Evolutionary conservation across 2,113 vertebrate genomes (phyloP).

Genomic region (Sceloporus tristichus): DNA sequence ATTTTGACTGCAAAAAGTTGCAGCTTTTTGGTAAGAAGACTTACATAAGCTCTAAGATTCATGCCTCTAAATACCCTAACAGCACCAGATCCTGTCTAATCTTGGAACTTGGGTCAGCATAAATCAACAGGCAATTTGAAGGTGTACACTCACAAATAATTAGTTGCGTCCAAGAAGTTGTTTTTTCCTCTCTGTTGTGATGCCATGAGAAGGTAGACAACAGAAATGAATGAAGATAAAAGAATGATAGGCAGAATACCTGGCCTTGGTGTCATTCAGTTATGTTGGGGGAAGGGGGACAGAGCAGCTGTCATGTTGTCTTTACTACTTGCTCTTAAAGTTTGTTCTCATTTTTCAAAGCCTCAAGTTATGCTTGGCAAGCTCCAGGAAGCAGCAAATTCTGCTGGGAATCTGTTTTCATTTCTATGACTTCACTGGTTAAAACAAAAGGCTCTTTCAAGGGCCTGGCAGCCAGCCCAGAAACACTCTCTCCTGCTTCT

Average conservation of each 20-base stretch:
- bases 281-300: constrained; percentile 16
- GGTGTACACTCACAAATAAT: neutral
- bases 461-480: constrained; percentile 51
- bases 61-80: too few species aligned
- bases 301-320: constrained; percentile 44
- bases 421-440: constrained; percentile 64
- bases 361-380: constrained; percentile 55
- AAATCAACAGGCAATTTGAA: neutral
- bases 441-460: constrained; percentile 75
- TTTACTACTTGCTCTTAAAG: constrained; percentile 54
- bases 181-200: neutral
- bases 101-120: too few species aligned
- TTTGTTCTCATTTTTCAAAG: constrained; percentile 65
- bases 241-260: neutral
- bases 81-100: too few species aligned
- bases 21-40: too few species aligned
- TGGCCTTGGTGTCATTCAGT: constrained; percentile 23
- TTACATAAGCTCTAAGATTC: neutral
- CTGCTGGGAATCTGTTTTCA: constrained; percentile 67
- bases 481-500: neutral
- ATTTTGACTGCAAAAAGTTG: too few species aligned
- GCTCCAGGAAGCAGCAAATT: constrained; percentile 72
- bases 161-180: neutral
- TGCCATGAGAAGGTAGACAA: neutral
- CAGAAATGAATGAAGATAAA: neutral